Percentiles rank a stretch among this genome's conserved stretches.
Conservation (phyloP, 2,888 invertebrate genomes). For the Nebria brevicollis region DNA sequence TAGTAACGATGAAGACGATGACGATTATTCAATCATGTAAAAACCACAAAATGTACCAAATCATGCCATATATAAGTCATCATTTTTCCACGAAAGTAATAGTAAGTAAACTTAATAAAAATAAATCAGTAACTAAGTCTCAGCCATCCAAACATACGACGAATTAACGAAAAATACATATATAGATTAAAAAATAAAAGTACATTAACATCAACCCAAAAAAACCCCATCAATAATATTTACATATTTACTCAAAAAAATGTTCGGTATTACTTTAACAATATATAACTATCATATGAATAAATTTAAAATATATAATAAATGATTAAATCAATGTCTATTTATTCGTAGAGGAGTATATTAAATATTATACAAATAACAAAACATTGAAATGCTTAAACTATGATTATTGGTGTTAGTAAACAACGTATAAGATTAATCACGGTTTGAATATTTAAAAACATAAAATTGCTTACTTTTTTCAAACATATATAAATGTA, state of each 20-base stretch:
- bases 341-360: not conserved
- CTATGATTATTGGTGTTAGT: not conserved
- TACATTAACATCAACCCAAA: not conserved
- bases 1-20: constrained; percentile 80
- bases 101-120: not conserved
- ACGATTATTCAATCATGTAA: constrained; percentile 54
- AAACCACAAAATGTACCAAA: not conserved
- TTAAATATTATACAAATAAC: not conserved
- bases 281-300: not conserved
- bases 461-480: not conserved
- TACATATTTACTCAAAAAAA: constrained; percentile 5
- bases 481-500: not conserved
- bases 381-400: not conserved
- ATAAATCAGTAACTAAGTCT: constrained; percentile 3
- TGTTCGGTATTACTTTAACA: not conserved
- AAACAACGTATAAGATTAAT: not conserved
- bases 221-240: not conserved
- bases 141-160: not conserved
- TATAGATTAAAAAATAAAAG: not conserved
- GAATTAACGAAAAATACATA: not conserved
- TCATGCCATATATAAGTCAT: not conserved
- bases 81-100: constrained; percentile 4
- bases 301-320: not conserved
- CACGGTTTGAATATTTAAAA: not conserved
- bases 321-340: not conserved